A percentile compares a stretch with the other conserved stretches of the same genome.
Conservation (phyloP, 2,888 invertebrate genomes). For the Agrochola lota region DNA sequence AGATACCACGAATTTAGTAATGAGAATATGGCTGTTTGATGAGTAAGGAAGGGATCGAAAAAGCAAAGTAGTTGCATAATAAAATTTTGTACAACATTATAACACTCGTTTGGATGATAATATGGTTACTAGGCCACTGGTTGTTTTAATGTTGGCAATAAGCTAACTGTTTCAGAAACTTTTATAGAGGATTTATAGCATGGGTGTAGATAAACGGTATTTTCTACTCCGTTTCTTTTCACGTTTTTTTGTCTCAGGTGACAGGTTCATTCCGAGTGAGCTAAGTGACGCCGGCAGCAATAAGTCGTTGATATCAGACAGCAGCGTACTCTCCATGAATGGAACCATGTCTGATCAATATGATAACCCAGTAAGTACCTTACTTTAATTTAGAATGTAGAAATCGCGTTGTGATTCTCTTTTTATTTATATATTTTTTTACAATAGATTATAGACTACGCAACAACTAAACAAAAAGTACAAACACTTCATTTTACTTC, state of each 20-base stretch:
- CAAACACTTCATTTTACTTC: neutral
- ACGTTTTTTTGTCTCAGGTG: conserved; percentile 72
- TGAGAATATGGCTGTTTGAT: too few species aligned
- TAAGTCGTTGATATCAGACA: conserved; percentile 84
- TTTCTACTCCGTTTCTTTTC: neutral
- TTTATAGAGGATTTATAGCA: too few species aligned
- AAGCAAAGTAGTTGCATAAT: too few species aligned
- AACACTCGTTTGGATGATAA: too few species aligned
- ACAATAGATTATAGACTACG: neutral
- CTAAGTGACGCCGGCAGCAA: conserved; percentile 86
- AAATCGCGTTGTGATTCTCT: neutral
- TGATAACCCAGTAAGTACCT: conserved; percentile 81
- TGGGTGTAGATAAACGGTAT: too few species aligned
- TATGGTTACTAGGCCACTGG: too few species aligned
- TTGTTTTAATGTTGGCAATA: too few species aligned
- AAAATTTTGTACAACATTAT: too few species aligned
- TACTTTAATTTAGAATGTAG: neutral
- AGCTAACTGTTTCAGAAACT: too few species aligned
- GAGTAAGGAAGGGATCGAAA: too few species aligned
- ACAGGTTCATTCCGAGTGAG: conserved; percentile 84
- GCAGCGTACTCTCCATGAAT: conserved; percentile 83
- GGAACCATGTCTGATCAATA: conserved; percentile 85
- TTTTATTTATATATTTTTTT: neutral
- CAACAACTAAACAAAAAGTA: neutral
- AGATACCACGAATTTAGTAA: too few species aligned